phyloP scores from a whole-genome alignment of 2,113 vertebrate genomes.

The Vidua macroura region DNA sequence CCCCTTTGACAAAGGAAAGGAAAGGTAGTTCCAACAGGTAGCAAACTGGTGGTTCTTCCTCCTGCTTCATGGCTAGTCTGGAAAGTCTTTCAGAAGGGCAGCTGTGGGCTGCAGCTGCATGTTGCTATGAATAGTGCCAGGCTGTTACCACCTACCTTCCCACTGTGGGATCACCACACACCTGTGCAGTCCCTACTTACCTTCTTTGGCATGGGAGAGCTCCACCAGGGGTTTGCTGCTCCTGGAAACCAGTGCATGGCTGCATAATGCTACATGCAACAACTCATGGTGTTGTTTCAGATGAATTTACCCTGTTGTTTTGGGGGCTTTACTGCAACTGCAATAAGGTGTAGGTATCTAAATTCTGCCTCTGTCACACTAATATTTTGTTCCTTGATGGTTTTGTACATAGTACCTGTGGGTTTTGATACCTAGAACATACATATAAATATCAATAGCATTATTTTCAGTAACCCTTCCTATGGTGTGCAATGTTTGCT shows the following conservation, averaged over 20 bases:
- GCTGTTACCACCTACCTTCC: too few relatives aligned
- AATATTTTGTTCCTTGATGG: background rate
- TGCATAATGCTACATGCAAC: rapidly evolving
- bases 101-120: background rate
- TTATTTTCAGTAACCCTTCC: background rate
- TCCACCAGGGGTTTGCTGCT: background rate
- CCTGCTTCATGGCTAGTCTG: background rate
- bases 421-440: background rate
- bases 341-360: background rate
- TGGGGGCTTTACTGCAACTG: background rate
- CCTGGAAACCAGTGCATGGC: background rate
- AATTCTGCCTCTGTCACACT: background rate
- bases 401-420: background rate
- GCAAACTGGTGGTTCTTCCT: background rate
- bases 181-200: rapidly evolving
- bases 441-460: background rate
- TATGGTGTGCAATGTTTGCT: background rate
- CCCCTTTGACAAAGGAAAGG: background rate
- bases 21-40: background rate
- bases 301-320: background rate
- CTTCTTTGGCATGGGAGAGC: rapidly evolving
- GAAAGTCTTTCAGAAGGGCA: background rate
- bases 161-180: rapidly evolving
- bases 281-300: background rate
- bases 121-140: background rate